Base-by-base conservation (phyloP, 1,140 invertebrate species). In the Homalodisca vitripennis region DNA sequence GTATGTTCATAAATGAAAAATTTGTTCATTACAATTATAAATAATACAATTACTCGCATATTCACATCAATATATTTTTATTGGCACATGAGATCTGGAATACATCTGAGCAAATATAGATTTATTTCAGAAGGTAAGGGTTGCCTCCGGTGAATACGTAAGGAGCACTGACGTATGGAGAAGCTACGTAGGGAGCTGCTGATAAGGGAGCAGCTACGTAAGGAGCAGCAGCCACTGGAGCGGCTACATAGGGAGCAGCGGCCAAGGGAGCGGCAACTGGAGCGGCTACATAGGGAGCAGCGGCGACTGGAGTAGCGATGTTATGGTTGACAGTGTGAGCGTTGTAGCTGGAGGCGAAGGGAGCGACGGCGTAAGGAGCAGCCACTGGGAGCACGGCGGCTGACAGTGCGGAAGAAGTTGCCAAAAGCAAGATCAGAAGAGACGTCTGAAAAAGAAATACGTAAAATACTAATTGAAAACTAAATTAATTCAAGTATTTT, bases 301-400 rank as follows among this genome's bases (percentile, higher is more conserved):
- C 82, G 1, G 83, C 75, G 22, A 84, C 81, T 2, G 85, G 85
- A 1, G 84, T 78, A 53, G 84, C 84, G 13, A 85, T 78, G 0
- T 85, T 85, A 63, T 88, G 86, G 78, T 86, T 86, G 17, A 87
- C 78, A 13, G 83, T 78, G 72, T 87, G 85, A 0, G 85, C 84
- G 31, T 84, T 86, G 79, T 86, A 88, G 22, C 84, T 86, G 70
- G 78, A 83, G 17, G 85, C 85, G 62, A 85, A 85, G 0, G 86
- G 86, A 1, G 85, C 85, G 0, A 87, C 77, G 31, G 80, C 84
- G 24, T 84, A 81, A 26, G 80, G 74, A 41, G 17, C 34, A 41
- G 17, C 34, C 6, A 17, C 34, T 41, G 34, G 55, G 55, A 26
- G 22, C 2, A 60, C 55, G 3, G 10, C 55, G n/a, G 14, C 55